These are phyloP conservation scores for Parambassis ranga DNA, from an alignment of 2,797 vertebrate genomes.

Conservation along the genomic window DNA sequence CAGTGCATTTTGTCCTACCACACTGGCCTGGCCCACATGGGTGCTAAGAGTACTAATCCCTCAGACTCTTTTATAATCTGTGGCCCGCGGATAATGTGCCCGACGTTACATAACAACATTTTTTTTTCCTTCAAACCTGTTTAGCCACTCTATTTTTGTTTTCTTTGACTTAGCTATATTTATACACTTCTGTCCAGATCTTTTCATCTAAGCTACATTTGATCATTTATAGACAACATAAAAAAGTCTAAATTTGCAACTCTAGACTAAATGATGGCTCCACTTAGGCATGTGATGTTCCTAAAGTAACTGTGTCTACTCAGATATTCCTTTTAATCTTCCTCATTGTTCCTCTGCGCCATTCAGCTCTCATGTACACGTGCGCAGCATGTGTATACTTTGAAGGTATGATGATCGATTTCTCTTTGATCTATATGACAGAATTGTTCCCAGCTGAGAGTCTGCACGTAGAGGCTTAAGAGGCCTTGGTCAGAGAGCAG, in stretches of 20 bases:
- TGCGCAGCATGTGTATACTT: constrained; percentile 5
- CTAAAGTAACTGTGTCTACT: constrained; percentile 33
- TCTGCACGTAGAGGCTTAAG: constrained; percentile 6
- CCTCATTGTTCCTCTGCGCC: constrained; percentile 11
- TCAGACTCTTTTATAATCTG: constrained; percentile 43
- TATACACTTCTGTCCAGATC: not conserved
- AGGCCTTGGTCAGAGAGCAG: not conserved
- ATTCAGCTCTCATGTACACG: constrained; percentile 26
- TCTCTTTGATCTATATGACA: constrained; percentile 50
- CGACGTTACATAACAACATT: constrained; percentile 30
- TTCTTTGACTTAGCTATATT: constrained; percentile 11
- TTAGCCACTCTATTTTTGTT: constrained; percentile 19
- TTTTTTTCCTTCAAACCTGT: constrained; percentile 2
- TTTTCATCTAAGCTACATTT: not conserved
- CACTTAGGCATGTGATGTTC: not conserved
- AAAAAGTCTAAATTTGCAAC: constrained; percentile 16
- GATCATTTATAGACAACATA: constrained; percentile 14
- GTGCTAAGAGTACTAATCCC: constrained; percentile 53
- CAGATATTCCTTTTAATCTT: constrained; percentile 57
- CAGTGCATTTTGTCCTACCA: constrained; percentile 24
- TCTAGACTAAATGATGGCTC: not conserved
- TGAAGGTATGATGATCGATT: constrained; percentile 28
- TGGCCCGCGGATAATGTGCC: constrained; percentile 27
- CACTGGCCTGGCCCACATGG: constrained; percentile 14
- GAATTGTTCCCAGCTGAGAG: constrained; percentile 19